These are phyloP conservation scores for Athalia circularis DNA, from an alignment of 2,888 invertebrate species.

Conservation along the genomic window DNA sequence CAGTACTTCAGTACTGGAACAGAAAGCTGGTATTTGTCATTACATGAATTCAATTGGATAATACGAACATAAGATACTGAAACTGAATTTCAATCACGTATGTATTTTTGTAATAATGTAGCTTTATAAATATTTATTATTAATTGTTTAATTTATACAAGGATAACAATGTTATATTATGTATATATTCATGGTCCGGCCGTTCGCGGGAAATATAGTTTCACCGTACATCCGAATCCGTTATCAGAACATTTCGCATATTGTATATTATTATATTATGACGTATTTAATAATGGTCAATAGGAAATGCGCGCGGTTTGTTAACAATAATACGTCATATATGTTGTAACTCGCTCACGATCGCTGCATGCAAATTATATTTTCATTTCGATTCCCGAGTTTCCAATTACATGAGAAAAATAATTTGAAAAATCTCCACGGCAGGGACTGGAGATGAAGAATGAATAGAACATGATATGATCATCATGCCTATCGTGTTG, in stretches of 20 bases:
- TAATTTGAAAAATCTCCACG: too few species aligned
- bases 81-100: constrained; percentile 52
- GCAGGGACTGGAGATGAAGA: too few species aligned
- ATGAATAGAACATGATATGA: too few species aligned
- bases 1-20: constrained; percentile 68
- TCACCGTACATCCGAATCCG: neutral
- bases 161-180: neutral
- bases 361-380: neutral
- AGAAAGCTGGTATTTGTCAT: constrained; percentile 72
- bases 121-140: neutral
- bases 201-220: neutral
- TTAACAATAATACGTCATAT: constrained; percentile 7
- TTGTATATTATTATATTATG: neutral
- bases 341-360: neutral
- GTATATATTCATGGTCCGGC: neutral
- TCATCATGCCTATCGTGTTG: too few species aligned
- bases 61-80: constrained; percentile 30
- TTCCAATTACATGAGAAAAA: neutral
- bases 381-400: neutral
- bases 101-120: constrained; percentile 19
- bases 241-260: neutral
- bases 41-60: constrained; percentile 64
- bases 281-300: neutral
- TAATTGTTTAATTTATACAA: neutral
- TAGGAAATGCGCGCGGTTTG: constrained; percentile 1